Evolutionary conservation across 2,113 vertebrate genomes (phyloP).

Genomic region (Notothenia rossii): DNA sequence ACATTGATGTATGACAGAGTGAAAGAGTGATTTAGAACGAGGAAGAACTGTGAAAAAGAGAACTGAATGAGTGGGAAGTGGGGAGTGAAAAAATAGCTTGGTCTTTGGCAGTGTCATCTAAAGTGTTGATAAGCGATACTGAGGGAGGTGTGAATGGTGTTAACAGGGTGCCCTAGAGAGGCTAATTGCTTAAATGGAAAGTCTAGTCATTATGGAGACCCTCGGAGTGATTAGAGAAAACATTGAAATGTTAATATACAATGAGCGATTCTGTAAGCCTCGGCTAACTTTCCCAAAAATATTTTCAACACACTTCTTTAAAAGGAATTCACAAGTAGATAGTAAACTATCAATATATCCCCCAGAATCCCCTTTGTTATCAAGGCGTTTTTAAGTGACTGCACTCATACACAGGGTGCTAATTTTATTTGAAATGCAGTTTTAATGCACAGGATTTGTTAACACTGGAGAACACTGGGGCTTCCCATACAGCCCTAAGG

Average conservation of each 20-base stretch:
- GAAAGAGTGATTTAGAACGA: slow-evolving; percentile 44
- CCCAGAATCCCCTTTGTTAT: not conserved
- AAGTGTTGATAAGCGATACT: slow-evolving; percentile 64
- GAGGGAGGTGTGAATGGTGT: slow-evolving; percentile 65
- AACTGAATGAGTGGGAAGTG: slow-evolving; percentile 60
- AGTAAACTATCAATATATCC: too few relatives aligned
- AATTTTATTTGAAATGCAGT: not conserved
- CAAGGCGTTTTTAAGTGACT: not conserved
- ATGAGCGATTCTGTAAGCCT: slow-evolving; percentile 39
- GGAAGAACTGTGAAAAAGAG: slow-evolving; percentile 48
- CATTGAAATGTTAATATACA: slow-evolving; percentile 52
- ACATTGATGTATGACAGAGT: slow-evolving; percentile 28
- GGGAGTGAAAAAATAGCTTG: slow-evolving; percentile 59
- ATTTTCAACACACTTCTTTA: not conserved
- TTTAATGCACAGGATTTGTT: too few relatives aligned
- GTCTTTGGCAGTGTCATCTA: slow-evolving; percentile 52
- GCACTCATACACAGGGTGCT: not conserved
- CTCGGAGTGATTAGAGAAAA: slow-evolving; percentile 62
- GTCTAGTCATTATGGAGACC: slow-evolving; percentile 59
- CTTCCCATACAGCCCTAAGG: not conserved
- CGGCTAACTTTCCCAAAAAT: not conserved
- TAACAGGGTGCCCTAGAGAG: slow-evolving; percentile 59
- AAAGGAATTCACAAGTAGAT: not conserved
- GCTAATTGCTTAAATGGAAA: slow-evolving; percentile 68
- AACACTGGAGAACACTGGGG: not conserved